Conservation (phyloP, 2,888 invertebrate genomes). For the Steinernema carpocapsae region DNA sequence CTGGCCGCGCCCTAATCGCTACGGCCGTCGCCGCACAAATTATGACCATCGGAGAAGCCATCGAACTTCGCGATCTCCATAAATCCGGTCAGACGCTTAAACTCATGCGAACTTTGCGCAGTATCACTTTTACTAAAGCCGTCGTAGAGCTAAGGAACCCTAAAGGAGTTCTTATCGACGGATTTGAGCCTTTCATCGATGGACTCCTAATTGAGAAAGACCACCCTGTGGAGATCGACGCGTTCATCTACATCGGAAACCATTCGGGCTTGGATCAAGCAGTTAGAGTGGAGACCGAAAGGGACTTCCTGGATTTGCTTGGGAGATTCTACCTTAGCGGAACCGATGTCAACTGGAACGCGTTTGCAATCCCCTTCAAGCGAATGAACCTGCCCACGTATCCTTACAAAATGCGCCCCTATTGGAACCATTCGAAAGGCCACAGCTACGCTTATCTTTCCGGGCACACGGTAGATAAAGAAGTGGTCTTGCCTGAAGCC, state of each 20-base stretch:
- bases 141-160: constrained; percentile 15
- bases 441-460: not conserved
- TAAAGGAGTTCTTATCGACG: constrained; percentile 23
- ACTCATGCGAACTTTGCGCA: constrained; percentile 15
- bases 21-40: constrained; percentile 3
- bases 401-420: constrained; percentile 9
- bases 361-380: constrained; percentile 13
- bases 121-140: not conserved
- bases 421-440: not conserved
- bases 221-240: not conserved
- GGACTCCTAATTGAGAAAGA: not conserved
- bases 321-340: not conserved
- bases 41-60: not conserved
- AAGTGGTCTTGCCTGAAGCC: not conserved
- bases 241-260: constrained; percentile 22
- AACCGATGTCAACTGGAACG: constrained; percentile 1
- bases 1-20: constrained; percentile 19
- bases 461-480: not conserved
- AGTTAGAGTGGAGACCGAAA: constrained; percentile 14
- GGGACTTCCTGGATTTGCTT: constrained; percentile 15
- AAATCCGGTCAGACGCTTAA: not conserved
- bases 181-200: constrained; percentile 27
- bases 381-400: constrained; percentile 23
- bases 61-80: constrained; percentile 30
- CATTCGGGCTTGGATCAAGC: constrained; percentile 18